A percentile compares a stretch with the other conserved stretches of the same genome.
These are phyloP conservation scores for Leptonema lineaticorne DNA, from an alignment of 1,140 invertebrate genomes.

Conservation along the genomic window DNA sequence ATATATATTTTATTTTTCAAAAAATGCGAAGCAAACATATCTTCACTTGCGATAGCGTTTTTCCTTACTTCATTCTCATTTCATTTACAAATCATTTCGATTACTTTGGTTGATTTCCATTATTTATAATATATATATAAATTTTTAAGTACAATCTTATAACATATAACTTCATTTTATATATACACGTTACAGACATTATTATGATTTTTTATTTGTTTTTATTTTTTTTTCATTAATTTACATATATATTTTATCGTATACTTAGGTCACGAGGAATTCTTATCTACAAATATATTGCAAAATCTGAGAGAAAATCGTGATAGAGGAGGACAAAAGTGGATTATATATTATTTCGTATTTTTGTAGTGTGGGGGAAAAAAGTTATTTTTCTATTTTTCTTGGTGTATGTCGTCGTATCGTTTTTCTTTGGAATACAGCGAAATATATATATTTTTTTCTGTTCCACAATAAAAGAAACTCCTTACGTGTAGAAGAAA, in stretches of 20 bases:
- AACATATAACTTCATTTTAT: conserved; percentile 31
- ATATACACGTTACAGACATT: conserved; percentile 37
- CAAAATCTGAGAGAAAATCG: conserved; percentile 16
- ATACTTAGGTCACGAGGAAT: conserved; percentile 41
- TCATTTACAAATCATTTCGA: conserved; percentile 38
- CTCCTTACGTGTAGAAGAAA: too few relatives aligned
- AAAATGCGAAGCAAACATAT: conserved; percentile 40
- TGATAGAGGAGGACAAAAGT: conserved; percentile 8
- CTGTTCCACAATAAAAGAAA: too few relatives aligned
- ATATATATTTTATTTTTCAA: conserved; percentile 18
- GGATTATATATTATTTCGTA: neutral
- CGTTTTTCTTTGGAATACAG: too few relatives aligned
- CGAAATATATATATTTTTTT: too few relatives aligned
- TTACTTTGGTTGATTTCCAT: conserved; percentile 41
- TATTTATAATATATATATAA: too few relatives aligned
- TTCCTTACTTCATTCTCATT: conserved; percentile 4
- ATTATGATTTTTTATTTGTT: conserved; percentile 21
- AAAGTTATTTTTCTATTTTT: neutral
- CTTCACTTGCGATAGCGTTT: conserved; percentile 38
- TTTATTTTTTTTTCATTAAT: conserved; percentile 13
- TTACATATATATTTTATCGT: conserved; percentile 35
- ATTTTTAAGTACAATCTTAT: conserved; percentile 40
- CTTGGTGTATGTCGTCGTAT: neutral
- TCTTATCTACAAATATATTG: conserved; percentile 40
- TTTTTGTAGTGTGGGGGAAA: neutral